A percentile compares a stretch with the other conserved stretches of the same genome.
Evolutionary conservation across 2,888 invertebrate species (phyloP).

Genomic region (Aricia artaxerxes): DNA sequence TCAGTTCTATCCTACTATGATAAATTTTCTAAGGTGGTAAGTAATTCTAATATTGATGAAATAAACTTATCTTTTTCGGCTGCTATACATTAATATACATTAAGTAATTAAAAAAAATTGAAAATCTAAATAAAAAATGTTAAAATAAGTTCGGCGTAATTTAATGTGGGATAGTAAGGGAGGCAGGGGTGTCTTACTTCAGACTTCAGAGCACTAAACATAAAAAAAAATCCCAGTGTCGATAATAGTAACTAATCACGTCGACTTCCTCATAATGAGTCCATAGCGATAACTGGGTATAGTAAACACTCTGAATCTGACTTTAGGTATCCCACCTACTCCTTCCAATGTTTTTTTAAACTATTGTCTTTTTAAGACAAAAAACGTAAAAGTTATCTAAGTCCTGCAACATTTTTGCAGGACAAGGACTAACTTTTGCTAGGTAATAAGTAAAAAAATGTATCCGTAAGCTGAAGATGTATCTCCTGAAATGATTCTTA

Average conservation of each 20-base stretch:
- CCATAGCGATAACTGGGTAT: no score
- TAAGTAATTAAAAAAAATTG: background rate
- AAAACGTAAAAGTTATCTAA: background rate
- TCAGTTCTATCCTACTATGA: no score
- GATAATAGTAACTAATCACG: no score
- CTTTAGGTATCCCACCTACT: background rate
- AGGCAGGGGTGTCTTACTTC: no score
- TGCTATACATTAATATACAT: background rate
- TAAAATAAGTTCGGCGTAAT: background rate
- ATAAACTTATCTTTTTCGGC: background rate
- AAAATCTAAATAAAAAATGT: background rate
- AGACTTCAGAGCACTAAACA: no score
- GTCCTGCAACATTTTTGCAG: background rate
- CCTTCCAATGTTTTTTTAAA: background rate
- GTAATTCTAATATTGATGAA: background rate
- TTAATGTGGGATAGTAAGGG: background rate
- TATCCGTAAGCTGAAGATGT: background rate
- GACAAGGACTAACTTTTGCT: background rate
- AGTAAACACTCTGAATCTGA: background rate
- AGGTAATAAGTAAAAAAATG: background rate
- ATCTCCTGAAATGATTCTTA: background rate
- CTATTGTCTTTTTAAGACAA: background rate
- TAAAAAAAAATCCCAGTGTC: no score
- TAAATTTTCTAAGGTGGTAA: background rate
- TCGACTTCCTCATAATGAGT: no score